Evolutionary conservation across 2,113 vertebrate genomes (phyloP).

Genomic region (Accipiter virgatus): DNA sequence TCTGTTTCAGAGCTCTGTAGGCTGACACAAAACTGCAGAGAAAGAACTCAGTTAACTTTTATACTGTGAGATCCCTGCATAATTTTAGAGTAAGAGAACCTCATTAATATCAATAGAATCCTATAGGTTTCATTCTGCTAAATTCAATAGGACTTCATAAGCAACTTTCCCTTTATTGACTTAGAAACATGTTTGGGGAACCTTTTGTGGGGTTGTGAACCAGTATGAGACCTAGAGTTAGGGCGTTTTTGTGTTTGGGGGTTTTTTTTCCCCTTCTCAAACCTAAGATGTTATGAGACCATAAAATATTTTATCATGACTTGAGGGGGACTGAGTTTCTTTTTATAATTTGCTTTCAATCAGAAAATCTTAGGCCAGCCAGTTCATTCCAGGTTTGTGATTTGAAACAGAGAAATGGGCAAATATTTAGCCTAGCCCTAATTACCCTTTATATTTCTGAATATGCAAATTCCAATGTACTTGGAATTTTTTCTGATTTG

Average conservation of each 20-base stretch:
- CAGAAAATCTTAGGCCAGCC: slow-evolving; percentile 29
- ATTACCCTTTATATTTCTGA: slow-evolving; percentile 57
- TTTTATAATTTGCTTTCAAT: background rate
- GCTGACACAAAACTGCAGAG: background rate
- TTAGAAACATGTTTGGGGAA: background rate
- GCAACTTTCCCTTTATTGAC: background rate
- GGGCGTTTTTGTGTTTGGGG: rapidly evolving
- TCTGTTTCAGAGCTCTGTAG: background rate
- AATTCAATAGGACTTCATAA: background rate
- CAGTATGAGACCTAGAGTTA: background rate
- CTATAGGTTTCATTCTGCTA: background rate
- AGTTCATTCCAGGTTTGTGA: slow-evolving; percentile 10
- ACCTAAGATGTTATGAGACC: background rate
- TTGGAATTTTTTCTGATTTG: slow-evolving; percentile 62
- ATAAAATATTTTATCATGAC: background rate
- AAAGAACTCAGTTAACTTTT: background rate
- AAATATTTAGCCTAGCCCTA: slow-evolving; percentile 67
- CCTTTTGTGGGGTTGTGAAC: background rate
- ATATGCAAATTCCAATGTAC: slow-evolving; percentile 59
- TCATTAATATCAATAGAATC: background rate
- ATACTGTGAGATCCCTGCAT: background rate
- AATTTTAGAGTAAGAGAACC: background rate
- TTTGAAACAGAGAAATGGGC: slow-evolving; percentile 45
- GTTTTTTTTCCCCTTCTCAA: background rate
- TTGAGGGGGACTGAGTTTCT: background rate